These are phyloP conservation scores for Diphyllodes magnificus DNA, from an alignment of 2,113 vertebrate species.

Conservation along the genomic window DNA sequence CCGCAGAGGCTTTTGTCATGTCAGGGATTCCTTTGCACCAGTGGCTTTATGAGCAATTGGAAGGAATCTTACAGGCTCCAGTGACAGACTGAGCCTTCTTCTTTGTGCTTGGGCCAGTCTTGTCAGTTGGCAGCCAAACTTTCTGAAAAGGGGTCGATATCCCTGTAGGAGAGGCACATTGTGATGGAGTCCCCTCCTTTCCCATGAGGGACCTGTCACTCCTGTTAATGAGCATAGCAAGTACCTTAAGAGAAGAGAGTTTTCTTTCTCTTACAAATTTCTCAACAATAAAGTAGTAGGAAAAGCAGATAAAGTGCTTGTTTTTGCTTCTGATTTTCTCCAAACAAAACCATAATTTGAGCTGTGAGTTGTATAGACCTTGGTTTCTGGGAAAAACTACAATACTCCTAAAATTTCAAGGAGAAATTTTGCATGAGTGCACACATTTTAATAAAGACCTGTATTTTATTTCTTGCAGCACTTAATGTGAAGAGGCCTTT, in stretches of 20 bases:
- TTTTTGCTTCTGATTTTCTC: neutral
- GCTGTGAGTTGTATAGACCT: neutral
- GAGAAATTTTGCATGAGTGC: neutral
- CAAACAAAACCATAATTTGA: neutral
- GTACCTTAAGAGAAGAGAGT: accelerated
- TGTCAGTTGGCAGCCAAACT: neutral
- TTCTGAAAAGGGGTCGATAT: neutral
- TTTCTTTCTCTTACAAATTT: neutral
- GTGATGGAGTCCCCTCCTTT: neutral
- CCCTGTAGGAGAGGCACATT: neutral
- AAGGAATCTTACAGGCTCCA: neutral
- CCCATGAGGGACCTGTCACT: neutral
- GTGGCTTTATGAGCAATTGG: neutral
- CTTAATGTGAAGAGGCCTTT: neutral
- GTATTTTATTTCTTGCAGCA: neutral
- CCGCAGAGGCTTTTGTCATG: neutral
- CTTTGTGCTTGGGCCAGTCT: neutral
- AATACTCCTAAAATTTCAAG: neutral
- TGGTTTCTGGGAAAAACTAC: neutral
- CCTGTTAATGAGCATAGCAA: neutral
- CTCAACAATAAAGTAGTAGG: neutral
- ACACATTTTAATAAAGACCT: neutral
- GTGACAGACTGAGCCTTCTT: neutral
- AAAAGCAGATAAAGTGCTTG: neutral
- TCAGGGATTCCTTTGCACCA: neutral